Percentiles rank a stretch among this genome's conserved stretches.
phyloP scores from a whole-genome alignment of 92 coral and sea anemone genomes.

The Chrysogorgia sp. region DNA sequence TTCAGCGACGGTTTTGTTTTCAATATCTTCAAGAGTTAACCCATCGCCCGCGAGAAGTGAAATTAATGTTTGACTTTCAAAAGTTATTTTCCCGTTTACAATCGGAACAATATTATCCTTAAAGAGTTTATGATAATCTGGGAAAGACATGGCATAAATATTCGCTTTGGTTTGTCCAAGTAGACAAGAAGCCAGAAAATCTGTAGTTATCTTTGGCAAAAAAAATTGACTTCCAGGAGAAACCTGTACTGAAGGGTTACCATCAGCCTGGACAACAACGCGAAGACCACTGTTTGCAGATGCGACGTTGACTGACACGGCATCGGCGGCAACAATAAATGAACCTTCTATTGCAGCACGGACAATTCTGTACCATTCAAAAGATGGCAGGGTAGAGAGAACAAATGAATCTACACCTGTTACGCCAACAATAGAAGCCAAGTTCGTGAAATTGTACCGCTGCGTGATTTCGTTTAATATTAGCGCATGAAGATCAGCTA shows the following conservation, averaged over 20 bases:
- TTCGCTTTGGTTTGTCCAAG: constrained; percentile 19
- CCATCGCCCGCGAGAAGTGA: background rate
- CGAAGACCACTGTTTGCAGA: constrained; percentile 4
- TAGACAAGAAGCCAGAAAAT: constrained; percentile 22
- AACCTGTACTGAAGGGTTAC: constrained; percentile 30
- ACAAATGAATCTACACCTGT: constrained; percentile 29
- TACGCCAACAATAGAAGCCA: constrained; percentile 15
- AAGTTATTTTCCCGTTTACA: constrained; percentile 26
- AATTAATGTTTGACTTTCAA: constrained; percentile 13
- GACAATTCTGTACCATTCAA: constrained; percentile 39
- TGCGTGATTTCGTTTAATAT: constrained; percentile 25
- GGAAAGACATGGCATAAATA: constrained; percentile 27
- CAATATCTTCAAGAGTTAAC: background rate
- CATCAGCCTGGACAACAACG: constrained; percentile 15
- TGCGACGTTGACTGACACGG: constrained; percentile 34
- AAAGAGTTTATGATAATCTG: constrained; percentile 10
- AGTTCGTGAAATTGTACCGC: constrained; percentile 25
- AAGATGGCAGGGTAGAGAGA: constrained; percentile 44
- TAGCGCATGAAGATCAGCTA: constrained; percentile 33
- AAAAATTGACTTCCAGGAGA: constrained; percentile 10
- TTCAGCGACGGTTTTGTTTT: constrained; percentile 29
- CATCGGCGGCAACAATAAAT: constrained; percentile 25
- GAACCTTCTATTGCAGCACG: constrained; percentile 21
- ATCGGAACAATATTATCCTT: constrained; percentile 12
- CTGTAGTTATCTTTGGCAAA: constrained; percentile 15